Percentiles rank a stretch among this genome's conserved stretches.
These are phyloP conservation scores for Tetrapedia diversipes DNA, from an alignment of 2,888 invertebrate genomes.

Conservation along the genomic window DNA sequence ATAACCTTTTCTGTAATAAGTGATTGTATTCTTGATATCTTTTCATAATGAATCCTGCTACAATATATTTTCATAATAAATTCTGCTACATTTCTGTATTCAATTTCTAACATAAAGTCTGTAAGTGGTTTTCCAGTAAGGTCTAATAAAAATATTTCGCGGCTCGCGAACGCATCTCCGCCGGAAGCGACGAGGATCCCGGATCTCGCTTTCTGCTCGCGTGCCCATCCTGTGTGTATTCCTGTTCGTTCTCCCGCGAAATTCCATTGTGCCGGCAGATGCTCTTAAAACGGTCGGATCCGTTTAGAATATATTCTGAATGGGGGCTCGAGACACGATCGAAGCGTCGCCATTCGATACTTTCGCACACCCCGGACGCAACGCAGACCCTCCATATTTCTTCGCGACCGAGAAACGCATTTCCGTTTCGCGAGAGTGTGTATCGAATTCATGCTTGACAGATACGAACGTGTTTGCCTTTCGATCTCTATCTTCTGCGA, in stretches of 20 bases:
- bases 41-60: too few relatives aligned
- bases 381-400: slow-evolving; percentile 5
- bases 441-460: neutral
- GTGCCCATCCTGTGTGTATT: slow-evolving; percentile 25
- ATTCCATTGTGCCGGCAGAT: slow-evolving; percentile 56
- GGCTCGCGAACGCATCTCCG: slow-evolving; percentile 20
- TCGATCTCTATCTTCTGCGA: neutral
- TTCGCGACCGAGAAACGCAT: slow-evolving; percentile 16
- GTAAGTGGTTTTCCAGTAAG: too few relatives aligned
- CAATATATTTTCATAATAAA: too few relatives aligned
- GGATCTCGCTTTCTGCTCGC: slow-evolving; percentile 32
- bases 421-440: neutral
- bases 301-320: slow-evolving; percentile 47
- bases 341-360: slow-evolving; percentile 23
- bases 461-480: neutral
- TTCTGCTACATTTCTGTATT: too few relatives aligned
- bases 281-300: slow-evolving; percentile 51
- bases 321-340: slow-evolving; percentile 30
- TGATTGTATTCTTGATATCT: too few relatives aligned
- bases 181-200: neutral
- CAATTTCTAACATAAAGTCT: too few relatives aligned
- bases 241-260: slow-evolving; percentile 51
- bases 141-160: slow-evolving; percentile 51
- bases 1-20: too few relatives aligned
- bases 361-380: neutral